Evolutionary conservation across 2,797 vertebrate species (phyloP), one percentile per base, ranked within the genome.

Genomic region (Thamnophis elegans): DNA sequence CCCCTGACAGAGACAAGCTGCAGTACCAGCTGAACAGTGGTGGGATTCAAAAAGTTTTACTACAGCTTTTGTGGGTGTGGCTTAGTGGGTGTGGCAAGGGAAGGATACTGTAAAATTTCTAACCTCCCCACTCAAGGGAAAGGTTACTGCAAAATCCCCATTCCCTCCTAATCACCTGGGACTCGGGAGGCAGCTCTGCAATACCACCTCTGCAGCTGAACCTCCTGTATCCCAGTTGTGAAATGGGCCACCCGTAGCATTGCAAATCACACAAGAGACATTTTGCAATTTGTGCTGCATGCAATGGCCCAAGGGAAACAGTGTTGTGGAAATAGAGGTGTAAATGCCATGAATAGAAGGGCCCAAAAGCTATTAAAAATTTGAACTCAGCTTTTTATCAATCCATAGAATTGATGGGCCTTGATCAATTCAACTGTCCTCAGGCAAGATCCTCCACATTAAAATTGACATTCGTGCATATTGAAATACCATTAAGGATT

Each of bases 1-100:
- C 11, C 88, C 0, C 0, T 56, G 60, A 58, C 53, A 36, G 18
- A 11, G 0, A 22, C 51, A 65, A 11, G n/a, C 1, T 12, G 12
- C 10, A 2, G 60, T 14, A 18, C 0, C 13, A 32, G 65, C 86
- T 26, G 9, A 87, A 62, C 73, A 51, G 47, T 51, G 47, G 5
- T 51, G 47, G 47, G 47, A 51, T 51, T 51, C 47, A 5, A 51
- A 51, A 5, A 5, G 1, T 5, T 51, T 51, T 51, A 51, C 47
- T 7, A 51, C 47, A 4, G 6, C 4, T 51, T 51, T 51, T 51
- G 47, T 51, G 47, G 47, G 6, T 51, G 47, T 51, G 47, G 47
- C 47, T 51, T 51, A 7, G 47, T 51, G 47, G 47, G 5, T 51
- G 47, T 51, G 47, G 47, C 47, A 51, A 0, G 47, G 47, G 47